Evolutionary conservation across 2,113 vertebrate genomes (phyloP), one percentile per base, ranked within the genome.

Genomic region (Cyanoderma ruficeps): DNA sequence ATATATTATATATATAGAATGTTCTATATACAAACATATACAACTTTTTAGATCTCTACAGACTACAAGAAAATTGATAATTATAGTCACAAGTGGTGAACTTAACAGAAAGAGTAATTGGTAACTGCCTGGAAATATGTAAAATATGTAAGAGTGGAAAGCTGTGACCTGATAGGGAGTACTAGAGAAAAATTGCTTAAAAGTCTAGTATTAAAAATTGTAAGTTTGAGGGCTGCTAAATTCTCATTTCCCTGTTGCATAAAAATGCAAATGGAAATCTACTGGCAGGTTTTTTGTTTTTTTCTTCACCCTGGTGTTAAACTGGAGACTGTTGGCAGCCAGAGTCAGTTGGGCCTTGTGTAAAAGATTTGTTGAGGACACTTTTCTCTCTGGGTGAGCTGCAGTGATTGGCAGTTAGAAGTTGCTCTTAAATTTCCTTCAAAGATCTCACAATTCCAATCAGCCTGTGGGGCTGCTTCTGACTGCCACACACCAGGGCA

Each of bases 11-110:
- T 98, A 98, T 98, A 97, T 98, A 98, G 98, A 98, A 97, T 93
- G 98, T 98, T 98, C 96, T 98, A 98, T 99, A 98, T 98, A 99
- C 98, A 99, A 98, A 97, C 98, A 98, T 98, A 97, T 98, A 98
- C 98, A 98, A 94, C 93, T 97, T 97, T 97, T 97, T 97, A 97
- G 94, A 93, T 98, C 97, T 97, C 98, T 98, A 97, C 95, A 98
- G 96, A 97, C 97, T 98, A 98, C 97, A 97, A 97, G 97, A 98
- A 97, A 97, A 97, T 97, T 81, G 87, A 80, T 97, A 96, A 97
- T 96, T 98, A 97, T 97, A 97, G 96, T 97, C 98, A 98, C 96
- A 97, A 97, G 96, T 97, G 96, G 95, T 93, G 91, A 98, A 88
- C 94, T 91, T 88, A 98, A 98, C 97, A 98, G 98, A 98, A 98